A percentile compares a stretch with the other conserved stretches of the same genome.
phyloP scores from a whole-genome alignment of 2,113 vertebrate species.

The Tachysurus fulvidraco region DNA sequence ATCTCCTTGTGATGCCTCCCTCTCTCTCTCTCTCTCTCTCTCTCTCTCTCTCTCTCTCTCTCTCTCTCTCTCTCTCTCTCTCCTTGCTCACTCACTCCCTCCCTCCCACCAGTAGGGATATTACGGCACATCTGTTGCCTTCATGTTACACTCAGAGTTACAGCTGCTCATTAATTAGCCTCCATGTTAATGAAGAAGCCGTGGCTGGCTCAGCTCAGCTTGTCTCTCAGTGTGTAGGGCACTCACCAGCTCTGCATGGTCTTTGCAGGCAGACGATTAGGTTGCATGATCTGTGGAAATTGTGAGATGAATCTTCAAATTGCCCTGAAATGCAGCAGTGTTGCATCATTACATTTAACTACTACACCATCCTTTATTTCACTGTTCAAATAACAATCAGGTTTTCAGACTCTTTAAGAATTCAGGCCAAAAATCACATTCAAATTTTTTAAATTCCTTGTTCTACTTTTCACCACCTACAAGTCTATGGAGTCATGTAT shows the following conservation, averaged over 20 bases:
- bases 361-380: slow-evolving; percentile 49
- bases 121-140: slow-evolving; percentile 47
- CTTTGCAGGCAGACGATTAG: slow-evolving; percentile 24
- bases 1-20: slow-evolving; percentile 53
- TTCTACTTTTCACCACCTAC: background rate
- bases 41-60: background rate
- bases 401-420: background rate
- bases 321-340: background rate
- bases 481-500: background rate
- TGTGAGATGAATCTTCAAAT: slow-evolving; percentile 17
- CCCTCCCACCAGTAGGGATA: slow-evolving; percentile 41
- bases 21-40: slow-evolving; percentile 39
- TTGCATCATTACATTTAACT: slow-evolving; percentile 35
- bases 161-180: slow-evolving; percentile 66
- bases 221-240: background rate
- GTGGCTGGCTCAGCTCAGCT: slow-evolving; percentile 9
- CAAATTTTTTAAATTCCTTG: background rate
- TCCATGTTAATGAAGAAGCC: slow-evolving; percentile 65
- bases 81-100: slow-evolving; percentile 17
- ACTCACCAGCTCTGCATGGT: background rate
- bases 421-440: background rate
- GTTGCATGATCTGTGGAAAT: slow-evolving; percentile 10
- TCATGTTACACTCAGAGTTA: slow-evolving; percentile 59
- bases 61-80: background rate
- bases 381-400: background rate